phyloP scores from a whole-genome alignment of 2,113 vertebrate species.

The Dasyurus viverrinus region DNA sequence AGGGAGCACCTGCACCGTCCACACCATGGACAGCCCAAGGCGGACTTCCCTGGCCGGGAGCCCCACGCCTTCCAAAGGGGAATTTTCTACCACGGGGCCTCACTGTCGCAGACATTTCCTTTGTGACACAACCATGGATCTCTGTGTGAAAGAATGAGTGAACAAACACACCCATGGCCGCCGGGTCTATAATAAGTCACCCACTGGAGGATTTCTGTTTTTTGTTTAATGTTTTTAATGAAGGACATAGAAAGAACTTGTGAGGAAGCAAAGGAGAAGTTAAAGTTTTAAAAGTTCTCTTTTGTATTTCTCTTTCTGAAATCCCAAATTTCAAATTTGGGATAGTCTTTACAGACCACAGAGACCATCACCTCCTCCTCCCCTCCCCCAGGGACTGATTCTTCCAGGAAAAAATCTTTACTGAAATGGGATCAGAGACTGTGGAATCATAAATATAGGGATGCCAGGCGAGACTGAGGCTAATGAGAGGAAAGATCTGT shows the following conservation, averaged over 20 bases:
- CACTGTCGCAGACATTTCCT: conserved; percentile 54
- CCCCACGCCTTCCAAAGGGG: conserved; percentile 68
- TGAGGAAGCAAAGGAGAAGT: neutral
- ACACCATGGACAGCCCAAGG: neutral
- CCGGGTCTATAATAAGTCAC: conserved; percentile 8
- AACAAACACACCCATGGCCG: conserved; percentile 73
- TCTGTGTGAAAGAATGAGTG: conserved; percentile 77
- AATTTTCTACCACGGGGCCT: conserved; percentile 65
- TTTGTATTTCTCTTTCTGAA: neutral
- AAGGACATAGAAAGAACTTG: conserved; percentile 34
- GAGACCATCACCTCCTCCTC: neutral
- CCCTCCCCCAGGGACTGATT: neutral
- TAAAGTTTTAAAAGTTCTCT: neutral
- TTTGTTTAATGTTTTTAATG: conserved; percentile 11
- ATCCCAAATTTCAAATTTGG: neutral
- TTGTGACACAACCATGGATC: conserved; percentile 62
- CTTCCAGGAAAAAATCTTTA: neutral
- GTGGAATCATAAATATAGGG: neutral
- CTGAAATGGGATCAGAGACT: neutral
- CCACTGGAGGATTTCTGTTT: neutral
- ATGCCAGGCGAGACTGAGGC: neutral
- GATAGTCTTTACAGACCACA: neutral
- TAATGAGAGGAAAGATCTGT: neutral
- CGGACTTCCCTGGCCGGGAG: conserved; percentile 73
- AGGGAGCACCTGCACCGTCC: neutral